Evolutionary conservation across 2,797 vertebrate species (phyloP).

Genomic region (Clarias fuscus): DNA sequence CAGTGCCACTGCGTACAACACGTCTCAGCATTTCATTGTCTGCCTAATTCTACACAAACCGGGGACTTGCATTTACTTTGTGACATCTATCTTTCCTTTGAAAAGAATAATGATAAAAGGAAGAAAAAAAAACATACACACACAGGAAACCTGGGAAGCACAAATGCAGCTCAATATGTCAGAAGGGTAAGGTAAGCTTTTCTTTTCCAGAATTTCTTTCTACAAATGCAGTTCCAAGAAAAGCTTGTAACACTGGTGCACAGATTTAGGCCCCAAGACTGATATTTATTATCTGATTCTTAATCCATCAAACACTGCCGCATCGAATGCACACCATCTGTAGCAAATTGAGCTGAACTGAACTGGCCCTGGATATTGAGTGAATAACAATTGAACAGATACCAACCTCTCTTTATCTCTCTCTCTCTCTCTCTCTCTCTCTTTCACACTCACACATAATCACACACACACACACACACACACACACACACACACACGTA

Average conservation of each 20-base stretch:
- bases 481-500: background rate
- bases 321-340: constrained; percentile 39
- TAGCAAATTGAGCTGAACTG: constrained; percentile 31
- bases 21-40: background rate
- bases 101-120: background rate
- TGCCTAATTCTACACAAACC: background rate
- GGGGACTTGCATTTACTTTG: background rate
- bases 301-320: constrained; percentile 34
- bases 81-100: background rate
- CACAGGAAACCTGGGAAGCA: background rate
- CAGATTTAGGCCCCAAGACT: constrained; percentile 13
- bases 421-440: too few species aligned
- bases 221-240: background rate
- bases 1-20: background rate
- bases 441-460: background rate
- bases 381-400: constrained; percentile 21
- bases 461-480: background rate
- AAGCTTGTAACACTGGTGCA: constrained; percentile 19
- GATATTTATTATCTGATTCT: constrained; percentile 36
- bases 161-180: background rate
- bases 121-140: too few species aligned
- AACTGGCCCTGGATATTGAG: constrained; percentile 23
- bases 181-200: background rate
- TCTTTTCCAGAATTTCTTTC: background rate
- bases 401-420: background rate